Evolutionary conservation across 2,888 invertebrate species (phyloP), one percentile per base, ranked within the genome.

Genomic region (Pyrrhosoma nymphula): DNA sequence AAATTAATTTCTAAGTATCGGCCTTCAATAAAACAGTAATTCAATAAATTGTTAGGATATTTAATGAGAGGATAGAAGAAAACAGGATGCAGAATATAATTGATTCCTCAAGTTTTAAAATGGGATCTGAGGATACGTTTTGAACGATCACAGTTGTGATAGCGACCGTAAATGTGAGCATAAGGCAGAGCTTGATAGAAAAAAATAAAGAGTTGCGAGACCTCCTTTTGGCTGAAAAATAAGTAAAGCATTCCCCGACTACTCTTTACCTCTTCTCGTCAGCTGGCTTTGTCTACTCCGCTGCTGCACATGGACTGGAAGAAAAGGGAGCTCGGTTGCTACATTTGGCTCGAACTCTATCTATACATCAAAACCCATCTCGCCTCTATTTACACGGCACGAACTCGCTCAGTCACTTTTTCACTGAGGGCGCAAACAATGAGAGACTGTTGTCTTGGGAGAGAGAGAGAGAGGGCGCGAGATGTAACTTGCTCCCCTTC

Each of bases 311-410:
- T 82, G 82, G 16, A 14, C 82, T 35, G 16, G 18, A 82, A 82
- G 82, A 18, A 82, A 82, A 30, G 35, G 35, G 35, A 18, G 82
- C 82, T 82, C 35, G 82, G 35, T 82, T 82, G 82, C 82, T 35
- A 82, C 82, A 82, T 35, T 82, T 82, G 35, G 82, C 18, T 18
- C 35, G 82, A 35, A 35, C 82, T 18, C 82, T 82, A 82, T 82
- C 82, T 14, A 82, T 82, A 6, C 82, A 82, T 82, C 82, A 82
- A 35, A 82, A 82, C 82, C 35, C 82, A 82, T 82, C 30, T 82
- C n/a, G 82, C 82, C 82, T 82, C 18, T 82, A 35, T 82, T 30
- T 82, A 82, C 82, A 82, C 82, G 30, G 82, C 82, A 82, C 82
- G 82, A 82, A 82, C 35, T 82, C 30, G 82, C 82, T 82, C 82